Conservation (phyloP, 2,113 vertebrate genomes). For the Pavo muticus region DNA sequence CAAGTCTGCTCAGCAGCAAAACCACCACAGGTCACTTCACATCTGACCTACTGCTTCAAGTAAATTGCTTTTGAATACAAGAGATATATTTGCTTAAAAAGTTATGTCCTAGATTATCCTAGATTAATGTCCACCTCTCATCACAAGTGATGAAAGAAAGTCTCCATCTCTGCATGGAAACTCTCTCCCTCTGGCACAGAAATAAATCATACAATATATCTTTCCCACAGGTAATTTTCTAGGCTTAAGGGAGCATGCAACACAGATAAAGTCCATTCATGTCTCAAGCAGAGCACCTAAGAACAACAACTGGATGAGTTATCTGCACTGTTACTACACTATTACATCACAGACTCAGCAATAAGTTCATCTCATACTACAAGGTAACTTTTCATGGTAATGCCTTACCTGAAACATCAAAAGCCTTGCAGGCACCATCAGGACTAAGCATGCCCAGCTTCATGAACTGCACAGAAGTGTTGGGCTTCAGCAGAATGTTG, state of each 20-base stretch:
- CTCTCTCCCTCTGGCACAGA: background rate
- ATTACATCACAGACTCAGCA: background rate
- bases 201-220: background rate
- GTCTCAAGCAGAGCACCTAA: background rate
- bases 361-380: background rate
- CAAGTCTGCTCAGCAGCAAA: background rate
- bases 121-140: background rate
- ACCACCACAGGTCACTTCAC: background rate
- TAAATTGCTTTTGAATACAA: background rate
- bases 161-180: background rate
- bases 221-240: background rate
- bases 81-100: background rate
- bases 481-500: constrained; percentile 92
- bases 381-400: background rate
- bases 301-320: background rate
- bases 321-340: background rate
- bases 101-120: background rate
- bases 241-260: background rate
- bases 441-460: constrained; percentile 94
- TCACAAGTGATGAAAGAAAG: background rate
- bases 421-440: constrained; percentile 90
- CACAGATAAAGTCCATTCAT: background rate
- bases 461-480: constrained; percentile 97
- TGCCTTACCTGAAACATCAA: constrained; percentile 87
- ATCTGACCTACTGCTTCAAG: background rate